Evolutionary conservation across 2,113 vertebrate genomes (phyloP).

Genomic region (Grus americana): DNA sequence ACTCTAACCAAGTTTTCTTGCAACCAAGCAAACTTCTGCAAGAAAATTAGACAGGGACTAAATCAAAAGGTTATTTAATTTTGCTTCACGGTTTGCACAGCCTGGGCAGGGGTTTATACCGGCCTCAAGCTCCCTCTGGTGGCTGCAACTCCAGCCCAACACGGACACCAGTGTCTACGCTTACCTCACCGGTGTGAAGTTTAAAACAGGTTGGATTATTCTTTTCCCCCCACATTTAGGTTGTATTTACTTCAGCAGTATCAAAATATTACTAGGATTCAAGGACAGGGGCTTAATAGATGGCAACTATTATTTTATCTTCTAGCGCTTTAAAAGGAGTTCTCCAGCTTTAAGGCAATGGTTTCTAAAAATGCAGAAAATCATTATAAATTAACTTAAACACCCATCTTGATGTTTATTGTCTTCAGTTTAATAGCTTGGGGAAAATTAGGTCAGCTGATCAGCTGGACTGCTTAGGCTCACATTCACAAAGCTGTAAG

Average conservation of each 20-base stretch:
- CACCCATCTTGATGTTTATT: rapidly evolving
- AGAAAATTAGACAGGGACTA: not conserved
- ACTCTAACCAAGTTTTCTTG: not conserved
- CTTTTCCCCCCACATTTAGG: rapidly evolving
- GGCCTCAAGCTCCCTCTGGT: conserved; percentile 58
- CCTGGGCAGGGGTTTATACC: not conserved
- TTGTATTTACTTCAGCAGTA: not conserved
- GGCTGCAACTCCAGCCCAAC: not conserved
- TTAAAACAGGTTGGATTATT: not conserved
- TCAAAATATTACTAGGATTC: not conserved
- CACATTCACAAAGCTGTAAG: not conserved
- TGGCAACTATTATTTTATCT: not conserved
- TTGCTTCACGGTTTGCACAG: not conserved
- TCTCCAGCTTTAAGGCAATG: not conserved
- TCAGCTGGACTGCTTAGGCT: not conserved
- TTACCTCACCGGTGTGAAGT: not conserved
- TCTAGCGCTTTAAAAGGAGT: not conserved
- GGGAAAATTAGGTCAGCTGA: not conserved
- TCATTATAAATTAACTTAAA: not conserved
- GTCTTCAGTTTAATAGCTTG: not conserved
- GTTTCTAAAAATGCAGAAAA: not conserved
- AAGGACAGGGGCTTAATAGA: not conserved
- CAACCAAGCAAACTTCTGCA: not conserved
- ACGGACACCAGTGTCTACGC: not conserved
- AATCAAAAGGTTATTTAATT: not conserved